Base-by-base conservation (phyloP, 2,888 invertebrate species). In the Drosophila nr. perissopoda region DNA sequence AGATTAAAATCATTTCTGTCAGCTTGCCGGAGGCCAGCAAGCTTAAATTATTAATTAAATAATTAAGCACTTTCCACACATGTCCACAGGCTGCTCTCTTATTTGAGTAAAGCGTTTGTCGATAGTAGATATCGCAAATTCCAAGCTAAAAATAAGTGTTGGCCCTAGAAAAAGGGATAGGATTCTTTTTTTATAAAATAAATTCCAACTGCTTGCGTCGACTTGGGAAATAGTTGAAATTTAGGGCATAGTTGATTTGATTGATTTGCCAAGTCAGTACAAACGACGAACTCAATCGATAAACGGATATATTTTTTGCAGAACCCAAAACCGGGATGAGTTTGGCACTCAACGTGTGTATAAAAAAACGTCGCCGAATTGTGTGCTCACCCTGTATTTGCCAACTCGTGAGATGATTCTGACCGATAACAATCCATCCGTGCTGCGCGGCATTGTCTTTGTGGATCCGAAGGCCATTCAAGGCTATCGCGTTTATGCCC, bases 401-500 rank as follows among this genome's bases (percentile, higher is more conserved):
- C 96, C 96, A 40, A 96, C 96, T 8, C 94, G 98, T 36, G 97
- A 98, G 93, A 94, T 98, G 81, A 94, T 96, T 18, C 96, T 97
- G 60, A 96, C 96, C 74, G 95, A 96, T 77, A 96, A 95, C 70
- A 94, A 94, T 92, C 96, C 97, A 79, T 96, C 97, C 92, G 95
- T 95, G 81, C 94, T 98, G 70, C 97, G 98, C 92, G 99, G 99
- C 31, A 98, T 99, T 38, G 95, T 99, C 4, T 95, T 98, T 81
- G 96, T 98, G 46, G 99, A 99, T 91, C 97, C 98, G 0, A 98
- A 98, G 69, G 96, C 96, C 88, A 94, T 97, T 69, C 91, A 92
- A 79, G 96, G 96, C 76, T 96, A 96, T 92, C 97, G 98, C 93
- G 95, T 97, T 38, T 97, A 95, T 92, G 97, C 97, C 49, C 97